These are phyloP conservation scores for Diphyllodes magnificus DNA, from an alignment of 2,113 vertebrate genomes.

Conservation along the genomic window DNA sequence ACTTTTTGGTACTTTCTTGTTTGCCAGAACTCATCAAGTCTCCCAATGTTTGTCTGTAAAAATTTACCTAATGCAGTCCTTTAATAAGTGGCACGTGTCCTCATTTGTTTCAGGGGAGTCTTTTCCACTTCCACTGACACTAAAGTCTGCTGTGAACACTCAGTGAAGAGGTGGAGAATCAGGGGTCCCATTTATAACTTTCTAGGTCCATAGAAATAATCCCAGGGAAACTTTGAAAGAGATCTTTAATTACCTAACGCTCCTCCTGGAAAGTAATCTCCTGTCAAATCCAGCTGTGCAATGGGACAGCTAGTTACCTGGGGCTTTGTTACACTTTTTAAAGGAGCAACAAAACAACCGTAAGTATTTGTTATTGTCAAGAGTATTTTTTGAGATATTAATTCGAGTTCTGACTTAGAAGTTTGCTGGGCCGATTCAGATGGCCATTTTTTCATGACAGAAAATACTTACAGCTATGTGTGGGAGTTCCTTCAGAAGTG, in stretches of 20 bases:
- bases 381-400: neutral
- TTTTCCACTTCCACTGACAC: neutral
- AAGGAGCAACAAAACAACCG: neutral
- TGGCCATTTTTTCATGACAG: neutral
- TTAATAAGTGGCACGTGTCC: rapidly evolving
- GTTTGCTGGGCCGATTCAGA: neutral
- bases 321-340: neutral
- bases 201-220: neutral
- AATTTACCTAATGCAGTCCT: neutral
- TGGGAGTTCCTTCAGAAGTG: neutral
- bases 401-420: neutral
- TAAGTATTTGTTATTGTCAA: neutral
- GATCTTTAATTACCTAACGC: neutral
- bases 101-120: neutral
- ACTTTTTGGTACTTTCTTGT: neutral
- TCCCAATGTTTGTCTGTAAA: neutral
- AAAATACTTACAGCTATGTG: neutral
- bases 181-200: neutral
- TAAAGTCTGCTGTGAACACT: neutral
- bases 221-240: neutral
- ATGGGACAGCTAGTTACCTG: neutral
- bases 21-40: neutral
- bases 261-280: neutral
- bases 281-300: neutral
- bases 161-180: neutral